Base-by-base conservation (phyloP, 2,113 vertebrate genomes). In the Petaurus breviceps region DNA sequence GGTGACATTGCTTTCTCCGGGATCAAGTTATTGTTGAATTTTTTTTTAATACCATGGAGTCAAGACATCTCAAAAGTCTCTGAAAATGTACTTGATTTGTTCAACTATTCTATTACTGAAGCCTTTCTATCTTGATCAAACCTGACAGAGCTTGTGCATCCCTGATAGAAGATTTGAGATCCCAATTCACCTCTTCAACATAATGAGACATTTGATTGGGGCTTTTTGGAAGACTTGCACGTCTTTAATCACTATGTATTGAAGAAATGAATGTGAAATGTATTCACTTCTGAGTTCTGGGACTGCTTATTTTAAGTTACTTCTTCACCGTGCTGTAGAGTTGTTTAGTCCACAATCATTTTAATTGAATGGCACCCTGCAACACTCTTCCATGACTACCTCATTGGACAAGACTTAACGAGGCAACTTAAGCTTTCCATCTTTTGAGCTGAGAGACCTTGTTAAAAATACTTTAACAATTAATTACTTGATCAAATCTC, bases 381-480 rank as follows among this genome's bases (percentile, higher is more conserved):
- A 98, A 97, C 96, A 96, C 95, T 98, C 96, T 92, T 90, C 93
- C 92, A 93, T 96, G 93, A 96, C 97, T 96, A 96, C 94, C 96
- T 92, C 96, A 95, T 94, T 95, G 95, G 96, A 92, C 96, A 84
- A 53, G 93, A 90, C 92, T 98, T 97, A 96, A 97, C 96, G 95
- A 97, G 92, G 94, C 84, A 96, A 94, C 92, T 43, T 95, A 96
- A 68, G 90, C 92, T 96, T 94, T 97, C 31, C 31, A n/a, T n/a
- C 31, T 77, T 68, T 77, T 77, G 61, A 77, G 37, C 31, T 77
- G 37, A 77, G 61, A 77, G 14, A 89, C 90, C 91, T 2, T 94
- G 52, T 96, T 95, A 93, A 97, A 95, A 98, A 97, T 97, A 97
- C 96, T 98, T 97, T 98, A 97, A 98, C 28, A 97, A 97, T 97